Conservation (phyloP, 1,140 invertebrate genomes). For the Periplaneta americana region DNA sequence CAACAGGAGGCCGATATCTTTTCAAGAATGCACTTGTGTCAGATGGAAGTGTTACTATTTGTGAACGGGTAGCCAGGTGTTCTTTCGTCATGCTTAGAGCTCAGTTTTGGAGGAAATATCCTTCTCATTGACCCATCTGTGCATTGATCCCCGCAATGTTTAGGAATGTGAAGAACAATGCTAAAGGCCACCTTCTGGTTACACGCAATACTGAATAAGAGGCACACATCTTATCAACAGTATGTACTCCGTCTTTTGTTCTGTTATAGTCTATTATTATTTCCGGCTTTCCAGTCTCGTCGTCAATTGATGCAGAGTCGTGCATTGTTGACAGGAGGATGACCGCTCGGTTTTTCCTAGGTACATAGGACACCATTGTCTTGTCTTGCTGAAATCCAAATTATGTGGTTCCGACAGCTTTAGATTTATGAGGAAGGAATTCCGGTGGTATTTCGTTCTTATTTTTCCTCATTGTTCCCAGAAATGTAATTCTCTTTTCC, state of each 20-base stretch:
- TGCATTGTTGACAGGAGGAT: slow-evolving; percentile 31
- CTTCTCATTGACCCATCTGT: background rate
- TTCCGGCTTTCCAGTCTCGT: slow-evolving; percentile 32
- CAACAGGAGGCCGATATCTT: too few relatives aligned
- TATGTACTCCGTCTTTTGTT: slow-evolving; percentile 39
- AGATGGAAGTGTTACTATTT: background rate
- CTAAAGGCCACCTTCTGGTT: slow-evolving; percentile 33
- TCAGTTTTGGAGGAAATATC: background rate
- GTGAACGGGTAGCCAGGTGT: background rate
- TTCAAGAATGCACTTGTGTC: background rate
- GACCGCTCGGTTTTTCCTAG: too few relatives aligned
- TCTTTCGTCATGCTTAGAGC: background rate
- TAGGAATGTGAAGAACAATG: background rate
- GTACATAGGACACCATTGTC: too few relatives aligned
- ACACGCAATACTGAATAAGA: slow-evolving; percentile 32
- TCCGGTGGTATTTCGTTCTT: too few relatives aligned
- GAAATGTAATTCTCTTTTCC: too few relatives aligned
- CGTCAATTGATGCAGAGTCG: slow-evolving; percentile 25
- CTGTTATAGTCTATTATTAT: slow-evolving; percentile 36
- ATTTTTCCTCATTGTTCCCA: too few relatives aligned
- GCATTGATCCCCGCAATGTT: background rate
- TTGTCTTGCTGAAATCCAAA: too few relatives aligned
- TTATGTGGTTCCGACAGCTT: too few relatives aligned
- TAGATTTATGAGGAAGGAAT: too few relatives aligned
- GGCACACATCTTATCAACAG: slow-evolving; percentile 35